Evolutionary conservation across 2,113 vertebrate genomes (phyloP).

Genomic region (Hystrix brachyura): DNA sequence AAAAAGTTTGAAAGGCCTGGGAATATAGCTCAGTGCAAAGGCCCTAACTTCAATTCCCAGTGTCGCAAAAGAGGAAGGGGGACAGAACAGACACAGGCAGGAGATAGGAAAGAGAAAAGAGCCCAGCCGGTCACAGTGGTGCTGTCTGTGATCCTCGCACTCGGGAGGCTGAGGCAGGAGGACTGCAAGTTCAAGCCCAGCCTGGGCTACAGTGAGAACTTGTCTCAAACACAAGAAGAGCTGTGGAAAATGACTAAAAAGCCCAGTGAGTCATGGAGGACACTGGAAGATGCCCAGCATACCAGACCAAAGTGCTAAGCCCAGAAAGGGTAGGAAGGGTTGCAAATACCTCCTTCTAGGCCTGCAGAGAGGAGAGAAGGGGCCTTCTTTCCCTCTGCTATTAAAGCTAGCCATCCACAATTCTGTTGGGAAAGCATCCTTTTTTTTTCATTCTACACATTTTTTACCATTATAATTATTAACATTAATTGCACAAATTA

Average conservation of each 20-base stretch:
- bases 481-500: no score
- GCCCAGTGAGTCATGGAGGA: background rate
- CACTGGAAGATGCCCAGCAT: background rate
- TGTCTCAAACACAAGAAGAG: background rate
- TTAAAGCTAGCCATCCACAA: slow-evolving; percentile 16
- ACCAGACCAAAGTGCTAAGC: background rate
- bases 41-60: background rate
- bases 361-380: background rate
- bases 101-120: background rate
- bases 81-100: background rate
- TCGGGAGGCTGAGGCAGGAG: background rate
- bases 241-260: slow-evolving; percentile 20
- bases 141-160: background rate
- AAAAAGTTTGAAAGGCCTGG: background rate
- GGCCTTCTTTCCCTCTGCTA: slow-evolving; percentile 7
- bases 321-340: background rate
- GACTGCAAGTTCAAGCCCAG: background rate
- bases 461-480: no score
- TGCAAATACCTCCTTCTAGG: background rate
- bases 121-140: background rate
- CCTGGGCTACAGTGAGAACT: background rate
- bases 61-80: background rate
- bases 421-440: background rate
- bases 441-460: no score
- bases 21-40: background rate